Base-by-base conservation (phyloP, 2,888 invertebrate genomes). In the Euplagia quadripunctaria region DNA sequence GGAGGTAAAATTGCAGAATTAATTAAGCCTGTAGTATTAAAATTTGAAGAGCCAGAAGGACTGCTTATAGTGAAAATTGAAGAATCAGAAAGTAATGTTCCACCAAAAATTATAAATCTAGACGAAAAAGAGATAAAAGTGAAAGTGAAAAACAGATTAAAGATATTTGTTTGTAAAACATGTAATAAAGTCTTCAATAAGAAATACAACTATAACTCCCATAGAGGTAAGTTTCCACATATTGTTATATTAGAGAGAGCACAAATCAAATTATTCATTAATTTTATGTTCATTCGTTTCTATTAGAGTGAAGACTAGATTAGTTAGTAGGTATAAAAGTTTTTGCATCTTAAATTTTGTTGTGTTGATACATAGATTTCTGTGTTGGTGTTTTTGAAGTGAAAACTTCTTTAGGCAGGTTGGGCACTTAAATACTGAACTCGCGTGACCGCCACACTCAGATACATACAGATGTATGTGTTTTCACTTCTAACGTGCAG, bases 161-260 rank as follows among this genome's bases (percentile, higher is more conserved):
- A 58, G 3, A 69, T 90, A 42, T 94, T 88, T 73, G 85, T 92
- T 16, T 95, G 96, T 81, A 82, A 89, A 31, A 90, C 87, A 2
- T 96, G 96, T 76, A 89, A 92, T 69, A 96, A 94, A 79, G 88
- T 93, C 46, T 95, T 96, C 70, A 91, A 89, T 52, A 95, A 88
- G 75, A 95, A 90, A 75, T 90, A 94, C 76, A 96, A 94, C 75
- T 96, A 91, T 74, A 90, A 82, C 71, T 95, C 95, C 3, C 96
- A 96, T 86, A 87, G 94, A 81, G 96, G 96, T 96, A 84, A 90
- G 91, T 71, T 55, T 16, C 42, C n/a, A n/a, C 11, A 14, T 46
- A 63, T 7, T 31, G 31, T 31, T 31, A 31, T 31, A 31, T 31
- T 31, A 31, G 1, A 31, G 31, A 31, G 31, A 31, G 1, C 31